phyloP scores from a whole-genome alignment of 2,797 vertebrate genomes.

The Bovichtus diacanthus region DNA sequence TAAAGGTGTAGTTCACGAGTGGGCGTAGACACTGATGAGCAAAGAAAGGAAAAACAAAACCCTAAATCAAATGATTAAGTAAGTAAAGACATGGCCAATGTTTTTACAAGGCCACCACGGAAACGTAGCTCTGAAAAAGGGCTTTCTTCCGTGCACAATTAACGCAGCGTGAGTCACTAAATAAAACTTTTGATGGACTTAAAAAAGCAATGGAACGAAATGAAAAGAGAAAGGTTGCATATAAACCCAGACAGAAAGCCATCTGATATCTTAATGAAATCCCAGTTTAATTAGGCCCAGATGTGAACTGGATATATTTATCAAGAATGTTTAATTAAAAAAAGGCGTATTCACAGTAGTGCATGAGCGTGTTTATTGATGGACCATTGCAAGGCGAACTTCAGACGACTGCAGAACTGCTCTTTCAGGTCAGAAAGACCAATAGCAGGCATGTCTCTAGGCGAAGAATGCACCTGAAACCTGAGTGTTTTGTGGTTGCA shows the following conservation, averaged over 20 bases:
- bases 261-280: conserved; percentile 45
- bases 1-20: conserved; percentile 1
- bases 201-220: conserved; percentile 26
- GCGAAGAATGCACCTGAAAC: neutral
- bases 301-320: conserved; percentile 20
- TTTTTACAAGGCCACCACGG: neutral
- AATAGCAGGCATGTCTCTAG: neutral
- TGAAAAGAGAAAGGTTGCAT: conserved; percentile 22
- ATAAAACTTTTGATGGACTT: conserved; percentile 9
- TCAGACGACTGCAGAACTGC: neutral
- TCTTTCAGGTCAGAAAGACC: neutral
- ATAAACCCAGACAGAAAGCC: conserved; percentile 6
- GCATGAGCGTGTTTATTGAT: neutral
- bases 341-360: neutral
- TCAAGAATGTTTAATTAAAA: conserved; percentile 12
- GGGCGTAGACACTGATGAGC: neutral
- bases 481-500: neutral
- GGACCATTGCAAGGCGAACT: neutral
- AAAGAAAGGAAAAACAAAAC: neutral
- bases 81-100: neutral
- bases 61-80: conserved; percentile 15
- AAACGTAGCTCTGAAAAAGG: neutral
- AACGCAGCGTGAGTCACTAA: conserved; percentile 19
- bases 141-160: conserved; percentile 6
- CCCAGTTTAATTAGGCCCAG: conserved; percentile 22